Evolutionary conservation across 1,140 invertebrate species (phyloP).

Genomic region (Drosophila simulans): DNA sequence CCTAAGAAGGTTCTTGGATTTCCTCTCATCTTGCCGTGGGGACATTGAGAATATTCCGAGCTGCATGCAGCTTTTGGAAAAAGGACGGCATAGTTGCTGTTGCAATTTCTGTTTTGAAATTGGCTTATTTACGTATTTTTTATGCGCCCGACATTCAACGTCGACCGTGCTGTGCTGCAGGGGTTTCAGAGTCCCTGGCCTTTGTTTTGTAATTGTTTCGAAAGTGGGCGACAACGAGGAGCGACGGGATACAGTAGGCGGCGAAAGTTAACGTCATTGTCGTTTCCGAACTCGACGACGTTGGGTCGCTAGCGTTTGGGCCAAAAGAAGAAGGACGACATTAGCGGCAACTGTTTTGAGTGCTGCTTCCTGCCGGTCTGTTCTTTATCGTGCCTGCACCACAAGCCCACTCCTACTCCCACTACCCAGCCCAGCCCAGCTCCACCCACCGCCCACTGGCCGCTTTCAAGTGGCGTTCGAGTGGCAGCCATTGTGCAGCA

Average conservation of each 20-base stretch:
- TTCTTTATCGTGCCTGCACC: slow-evolving; percentile 63
- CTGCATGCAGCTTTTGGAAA: slow-evolving; percentile 14
- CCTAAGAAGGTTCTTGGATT: neutral
- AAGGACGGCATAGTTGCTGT: slow-evolving; percentile 25
- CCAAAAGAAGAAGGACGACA: slow-evolving; percentile 67
- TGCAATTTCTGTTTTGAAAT: slow-evolving; percentile 75
- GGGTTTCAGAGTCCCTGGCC: slow-evolving; percentile 38
- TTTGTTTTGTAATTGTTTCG: slow-evolving; percentile 81
- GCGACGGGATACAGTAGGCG: slow-evolving; percentile 63
- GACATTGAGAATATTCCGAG: slow-evolving; percentile 15
- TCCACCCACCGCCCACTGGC: slow-evolving; percentile 21
- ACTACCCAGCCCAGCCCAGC: neutral
- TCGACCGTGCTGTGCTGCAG: slow-evolving; percentile 19
- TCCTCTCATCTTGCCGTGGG: neutral
- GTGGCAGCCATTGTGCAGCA: slow-evolving; percentile 81
- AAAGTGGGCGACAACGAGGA: slow-evolving; percentile 29
- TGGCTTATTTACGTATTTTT: slow-evolving; percentile 79
- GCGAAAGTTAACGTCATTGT: slow-evolving; percentile 78
- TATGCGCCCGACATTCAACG: slow-evolving; percentile 46
- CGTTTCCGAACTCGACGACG: slow-evolving; percentile 47
- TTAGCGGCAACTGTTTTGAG: slow-evolving; percentile 82
- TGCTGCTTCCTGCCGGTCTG: slow-evolving; percentile 74
- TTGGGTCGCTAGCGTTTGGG: slow-evolving; percentile 49
- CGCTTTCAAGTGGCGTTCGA: slow-evolving; percentile 79
- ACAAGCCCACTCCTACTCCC: neutral